phyloP scores from a whole-genome alignment of 1,140 invertebrate species.

The Cyclargus thomasi region DNA sequence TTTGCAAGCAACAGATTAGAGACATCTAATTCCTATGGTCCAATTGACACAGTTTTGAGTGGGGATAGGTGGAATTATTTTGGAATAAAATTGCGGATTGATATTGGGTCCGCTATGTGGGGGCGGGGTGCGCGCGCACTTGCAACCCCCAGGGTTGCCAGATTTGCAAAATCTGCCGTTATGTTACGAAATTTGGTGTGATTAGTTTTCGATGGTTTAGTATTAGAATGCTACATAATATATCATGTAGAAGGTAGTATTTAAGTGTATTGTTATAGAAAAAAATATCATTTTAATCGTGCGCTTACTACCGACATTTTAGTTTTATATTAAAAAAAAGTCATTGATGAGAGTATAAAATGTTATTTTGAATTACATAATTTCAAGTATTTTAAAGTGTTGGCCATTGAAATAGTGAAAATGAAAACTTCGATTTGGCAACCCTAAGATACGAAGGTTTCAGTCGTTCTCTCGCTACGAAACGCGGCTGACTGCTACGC shows the following conservation, averaged over 20 bases:
- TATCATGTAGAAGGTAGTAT: too few species aligned
- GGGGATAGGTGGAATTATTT: conserved; percentile 48
- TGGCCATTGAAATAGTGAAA: background rate
- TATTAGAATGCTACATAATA: too few species aligned
- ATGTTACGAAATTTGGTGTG: background rate
- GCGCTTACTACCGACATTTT: too few species aligned
- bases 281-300: too few species aligned
- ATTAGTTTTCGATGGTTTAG: background rate
- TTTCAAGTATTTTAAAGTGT: background rate
- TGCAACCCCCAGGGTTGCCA: conserved; percentile 28
- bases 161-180: background rate
- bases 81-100: conserved; percentile 59
- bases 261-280: too few species aligned
- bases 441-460: conserved; percentile 40
- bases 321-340: too few species aligned
- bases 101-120: conserved; percentile 63
- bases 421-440: background rate
- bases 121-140: conserved; percentile 67
- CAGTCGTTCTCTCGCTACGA: conserved; percentile 60
- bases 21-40: conserved; percentile 7
- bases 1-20: background rate
- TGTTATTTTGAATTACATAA: too few species aligned
- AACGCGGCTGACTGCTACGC: conserved; percentile 51
- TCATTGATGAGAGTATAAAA: too few species aligned
- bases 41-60: conserved; percentile 34